These are phyloP conservation scores for Dasypogon diadema DNA, from an alignment of 2,888 invertebrate species.

Conservation along the genomic window DNA sequence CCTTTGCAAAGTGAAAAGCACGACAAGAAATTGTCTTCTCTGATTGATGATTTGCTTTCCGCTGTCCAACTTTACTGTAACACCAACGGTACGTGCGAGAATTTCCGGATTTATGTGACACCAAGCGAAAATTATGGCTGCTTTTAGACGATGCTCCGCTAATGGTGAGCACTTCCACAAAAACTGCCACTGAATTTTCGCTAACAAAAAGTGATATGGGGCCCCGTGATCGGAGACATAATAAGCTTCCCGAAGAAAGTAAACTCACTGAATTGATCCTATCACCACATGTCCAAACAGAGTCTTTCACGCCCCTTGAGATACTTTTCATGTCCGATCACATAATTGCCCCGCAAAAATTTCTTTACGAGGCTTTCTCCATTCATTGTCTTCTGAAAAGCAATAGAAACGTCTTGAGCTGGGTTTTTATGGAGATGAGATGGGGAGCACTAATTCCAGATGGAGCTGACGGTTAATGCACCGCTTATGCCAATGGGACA, in stretches of 20 bases:
- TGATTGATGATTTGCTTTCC: constrained; percentile 19
- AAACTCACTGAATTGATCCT: constrained; percentile 19
- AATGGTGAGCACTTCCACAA: constrained; percentile 19
- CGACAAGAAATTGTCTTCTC: not conserved
- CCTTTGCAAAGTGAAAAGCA: not conserved
- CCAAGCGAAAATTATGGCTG: constrained; percentile 30
- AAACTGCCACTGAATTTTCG: not conserved
- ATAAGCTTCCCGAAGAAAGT: constrained; percentile 37
- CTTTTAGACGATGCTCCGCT: not conserved
- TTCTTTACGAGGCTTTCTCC: not conserved
- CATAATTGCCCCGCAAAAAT: not conserved
- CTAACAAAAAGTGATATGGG: not conserved
- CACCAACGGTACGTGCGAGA: constrained; percentile 36
- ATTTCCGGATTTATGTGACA: constrained; percentile 46
- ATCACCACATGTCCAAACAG: not conserved
- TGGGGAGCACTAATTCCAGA: not conserved
- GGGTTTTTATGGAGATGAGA: not conserved
- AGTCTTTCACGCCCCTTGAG: not conserved
- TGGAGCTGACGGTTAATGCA: not conserved
- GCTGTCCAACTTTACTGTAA: constrained; percentile 14
- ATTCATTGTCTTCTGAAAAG: not conserved
- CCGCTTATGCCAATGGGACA: not conserved
- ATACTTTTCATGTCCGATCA: not conserved
- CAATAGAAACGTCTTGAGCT: not conserved
- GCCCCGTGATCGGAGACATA: constrained; percentile 1